Conservation (phyloP, 2,797 vertebrate genomes). For the Falco rusticolus region DNA sequence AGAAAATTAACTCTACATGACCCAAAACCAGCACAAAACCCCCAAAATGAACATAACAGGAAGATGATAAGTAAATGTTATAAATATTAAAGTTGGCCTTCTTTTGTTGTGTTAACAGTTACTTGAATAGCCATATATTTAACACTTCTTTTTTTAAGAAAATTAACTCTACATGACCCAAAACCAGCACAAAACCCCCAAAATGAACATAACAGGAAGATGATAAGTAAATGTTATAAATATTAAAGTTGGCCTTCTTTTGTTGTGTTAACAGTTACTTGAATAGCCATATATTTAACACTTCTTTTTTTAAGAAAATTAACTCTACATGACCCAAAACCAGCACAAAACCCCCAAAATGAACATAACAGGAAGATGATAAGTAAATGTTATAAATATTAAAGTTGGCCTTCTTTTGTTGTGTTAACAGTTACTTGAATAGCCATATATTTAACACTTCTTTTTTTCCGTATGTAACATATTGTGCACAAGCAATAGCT, state of each 20-base stretch:
- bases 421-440: neutral
- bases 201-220: neutral
- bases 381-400: neutral
- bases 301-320: neutral
- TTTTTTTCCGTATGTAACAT: neutral
- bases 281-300: neutral
- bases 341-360: neutral
- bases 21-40: too few relatives aligned
- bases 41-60: too few relatives aligned
- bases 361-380: neutral
- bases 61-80: too few relatives aligned
- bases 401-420: neutral
- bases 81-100: too few relatives aligned
- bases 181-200: too few relatives aligned
- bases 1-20: too few relatives aligned
- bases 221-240: neutral
- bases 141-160: neutral
- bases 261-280: neutral
- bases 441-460: neutral
- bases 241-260: neutral
- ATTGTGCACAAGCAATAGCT: neutral
- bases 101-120: too few relatives aligned
- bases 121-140: too few relatives aligned
- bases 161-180: too few relatives aligned
- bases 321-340: too few relatives aligned